Conservation (phyloP, 2,113 vertebrate genomes). For the Arothron firmamentum region DNA sequence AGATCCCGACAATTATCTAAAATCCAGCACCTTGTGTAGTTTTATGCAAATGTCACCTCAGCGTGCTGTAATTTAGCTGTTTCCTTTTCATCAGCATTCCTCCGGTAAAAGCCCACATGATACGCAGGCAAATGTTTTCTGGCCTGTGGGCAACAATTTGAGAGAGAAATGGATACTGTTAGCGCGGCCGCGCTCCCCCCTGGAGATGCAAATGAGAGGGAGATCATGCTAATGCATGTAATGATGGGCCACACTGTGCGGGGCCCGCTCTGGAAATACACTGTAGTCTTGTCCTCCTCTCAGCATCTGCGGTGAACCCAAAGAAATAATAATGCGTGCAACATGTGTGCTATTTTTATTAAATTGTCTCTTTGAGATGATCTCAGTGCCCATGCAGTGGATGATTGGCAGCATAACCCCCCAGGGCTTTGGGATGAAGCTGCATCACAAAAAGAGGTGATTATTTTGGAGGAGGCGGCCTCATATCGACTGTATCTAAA, state of each 20-base stretch:
- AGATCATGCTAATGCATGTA: slow-evolving; percentile 67
- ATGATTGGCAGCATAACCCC: too few relatives aligned
- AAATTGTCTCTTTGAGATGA: too few relatives aligned
- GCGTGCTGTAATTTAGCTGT: slow-evolving; percentile 39
- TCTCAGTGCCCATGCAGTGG: too few relatives aligned
- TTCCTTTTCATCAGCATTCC: slow-evolving; percentile 42
- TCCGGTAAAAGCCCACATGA: slow-evolving; percentile 36
- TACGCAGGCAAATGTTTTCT: slow-evolving; percentile 54
- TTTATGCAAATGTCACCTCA: slow-evolving; percentile 55
- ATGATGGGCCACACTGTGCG: slow-evolving; percentile 49
- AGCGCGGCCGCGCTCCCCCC: slow-evolving; percentile 38
- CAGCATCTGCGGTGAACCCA: too few relatives aligned
- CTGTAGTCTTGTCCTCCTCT: background rate
- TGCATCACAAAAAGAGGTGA: too few relatives aligned
- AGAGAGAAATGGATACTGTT: slow-evolving; percentile 60
- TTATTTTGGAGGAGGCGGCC: too few relatives aligned
- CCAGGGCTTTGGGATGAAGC: too few relatives aligned
- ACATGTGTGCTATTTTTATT: background rate
- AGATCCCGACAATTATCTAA: slow-evolving; percentile 16
- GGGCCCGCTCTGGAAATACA: slow-evolving; percentile 29
- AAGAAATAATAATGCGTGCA: background rate
- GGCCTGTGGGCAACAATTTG: slow-evolving; percentile 55
- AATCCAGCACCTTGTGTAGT: slow-evolving; percentile 31
- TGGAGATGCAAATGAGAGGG: slow-evolving; percentile 62
- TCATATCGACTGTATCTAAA: too few relatives aligned